These are phyloP conservation scores for Ispidina lecontei DNA, from an alignment of 2,797 vertebrate species.

Conservation along the genomic window DNA sequence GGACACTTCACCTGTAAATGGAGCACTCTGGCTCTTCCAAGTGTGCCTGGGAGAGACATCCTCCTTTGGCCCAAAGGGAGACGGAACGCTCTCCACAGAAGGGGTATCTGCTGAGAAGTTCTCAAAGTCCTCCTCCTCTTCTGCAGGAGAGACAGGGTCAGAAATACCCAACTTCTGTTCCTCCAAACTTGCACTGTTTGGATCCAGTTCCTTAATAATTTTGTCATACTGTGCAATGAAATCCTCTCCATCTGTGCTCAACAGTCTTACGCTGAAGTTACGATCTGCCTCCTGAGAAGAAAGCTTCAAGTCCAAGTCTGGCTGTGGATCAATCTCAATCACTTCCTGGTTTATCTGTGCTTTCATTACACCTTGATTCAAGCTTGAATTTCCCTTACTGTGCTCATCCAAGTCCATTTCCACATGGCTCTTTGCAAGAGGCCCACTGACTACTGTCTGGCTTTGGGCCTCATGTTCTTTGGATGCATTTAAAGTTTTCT, in stretches of 20 bases:
- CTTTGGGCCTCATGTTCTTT: not conserved
- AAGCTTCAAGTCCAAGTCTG: not conserved
- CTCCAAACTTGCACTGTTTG: constrained; percentile 63
- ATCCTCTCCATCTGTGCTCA: constrained; percentile 79
- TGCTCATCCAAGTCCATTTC: constrained; percentile 45
- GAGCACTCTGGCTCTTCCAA: constrained; percentile 76
- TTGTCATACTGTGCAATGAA: constrained; percentile 90
- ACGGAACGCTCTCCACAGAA: constrained; percentile 80
- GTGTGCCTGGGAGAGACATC: constrained; percentile 19
- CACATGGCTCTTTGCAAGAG: constrained; percentile 37
- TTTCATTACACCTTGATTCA: constrained; percentile 27
- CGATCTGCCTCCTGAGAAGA: constrained; percentile 22
- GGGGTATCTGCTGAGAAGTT: constrained; percentile 85
- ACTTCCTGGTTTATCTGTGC: constrained; percentile 29
- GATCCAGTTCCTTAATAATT: constrained; percentile 88
- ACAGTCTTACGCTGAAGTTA: constrained; percentile 47
- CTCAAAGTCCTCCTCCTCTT: constrained; percentile 83
- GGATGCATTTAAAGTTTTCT: not conserved
- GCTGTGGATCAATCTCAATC: not conserved
- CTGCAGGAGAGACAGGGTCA: constrained; percentile 64
- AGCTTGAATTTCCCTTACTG: constrained; percentile 32
- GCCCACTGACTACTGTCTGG: constrained; percentile 69
- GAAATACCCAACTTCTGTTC: constrained; percentile 66
- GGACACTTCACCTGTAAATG: constrained; percentile 90
- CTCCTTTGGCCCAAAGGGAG: constrained; percentile 83